Evolutionary conservation across 2,113 vertebrate genomes (phyloP).

Genomic region (Gymnogyps californianus): DNA sequence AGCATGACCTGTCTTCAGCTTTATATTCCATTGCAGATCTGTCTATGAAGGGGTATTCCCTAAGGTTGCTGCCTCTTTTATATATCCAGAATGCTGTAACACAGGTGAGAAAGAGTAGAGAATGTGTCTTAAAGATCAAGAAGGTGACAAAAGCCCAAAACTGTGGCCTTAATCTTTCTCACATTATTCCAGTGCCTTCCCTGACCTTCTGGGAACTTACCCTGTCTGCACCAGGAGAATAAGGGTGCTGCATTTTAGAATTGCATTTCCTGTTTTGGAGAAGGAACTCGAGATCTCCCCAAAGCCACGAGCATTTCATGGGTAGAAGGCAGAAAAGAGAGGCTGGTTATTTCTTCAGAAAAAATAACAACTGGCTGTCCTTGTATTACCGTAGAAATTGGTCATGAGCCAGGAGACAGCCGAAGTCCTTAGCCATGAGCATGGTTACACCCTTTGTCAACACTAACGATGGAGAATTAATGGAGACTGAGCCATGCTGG

Average conservation of each 20-base stretch:
- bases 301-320: not conserved
- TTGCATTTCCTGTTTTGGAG: not conserved
- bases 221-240: not conserved
- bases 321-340: not conserved
- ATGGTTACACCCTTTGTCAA: conserved; percentile 21
- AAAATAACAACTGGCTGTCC: not conserved
- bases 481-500: not conserved
- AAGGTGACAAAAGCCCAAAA: not conserved
- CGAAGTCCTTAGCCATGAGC: not conserved
- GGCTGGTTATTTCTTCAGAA: not conserved
- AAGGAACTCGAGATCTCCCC: not conserved
- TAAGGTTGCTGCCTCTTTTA: not conserved
- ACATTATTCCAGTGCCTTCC: not conserved
- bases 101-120: not conserved
- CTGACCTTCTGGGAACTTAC: not conserved
- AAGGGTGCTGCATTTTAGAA: not conserved
- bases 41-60: not conserved
- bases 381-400: not conserved
- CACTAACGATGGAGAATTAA: not conserved
- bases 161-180: not conserved
- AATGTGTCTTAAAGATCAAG: not conserved
- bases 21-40: not conserved
- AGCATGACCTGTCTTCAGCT: not conserved
- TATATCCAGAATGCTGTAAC: not conserved
- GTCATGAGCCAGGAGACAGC: not conserved